Evolutionary conservation across 2,797 vertebrate species (phyloP).

Genomic region (Euthynnus affinis): DNA sequence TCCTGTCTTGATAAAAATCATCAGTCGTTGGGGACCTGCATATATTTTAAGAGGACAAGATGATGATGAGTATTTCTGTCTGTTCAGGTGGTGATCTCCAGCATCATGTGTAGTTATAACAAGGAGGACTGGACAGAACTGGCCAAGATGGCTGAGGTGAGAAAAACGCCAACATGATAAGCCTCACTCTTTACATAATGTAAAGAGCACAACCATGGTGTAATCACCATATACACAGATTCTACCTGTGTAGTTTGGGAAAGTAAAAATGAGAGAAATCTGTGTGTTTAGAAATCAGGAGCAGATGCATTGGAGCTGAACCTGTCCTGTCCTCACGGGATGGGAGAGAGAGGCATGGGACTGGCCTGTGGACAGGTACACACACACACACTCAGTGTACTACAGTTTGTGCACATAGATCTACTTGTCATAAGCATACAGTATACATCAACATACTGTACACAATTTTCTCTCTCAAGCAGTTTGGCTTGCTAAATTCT

Average conservation of each 20-base stretch:
- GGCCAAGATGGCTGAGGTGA: slow-evolving; percentile 77
- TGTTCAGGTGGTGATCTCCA: slow-evolving; percentile 79
- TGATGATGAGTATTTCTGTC: not conserved
- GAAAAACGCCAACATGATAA: not conserved
- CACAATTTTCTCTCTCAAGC: not conserved
- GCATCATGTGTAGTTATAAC: slow-evolving; percentile 82
- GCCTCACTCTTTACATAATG: not conserved
- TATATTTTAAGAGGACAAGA: not conserved
- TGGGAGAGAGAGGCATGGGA: slow-evolving; percentile 91
- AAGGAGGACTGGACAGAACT: slow-evolving; percentile 79
- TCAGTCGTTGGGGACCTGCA: too few relatives aligned
- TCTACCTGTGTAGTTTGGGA: not conserved
- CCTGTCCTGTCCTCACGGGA: slow-evolving; percentile 93
- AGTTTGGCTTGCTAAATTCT: not conserved
- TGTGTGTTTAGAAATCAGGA: slow-evolving; percentile 71
- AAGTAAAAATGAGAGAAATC: not conserved
- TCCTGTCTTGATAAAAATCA: too few relatives aligned
- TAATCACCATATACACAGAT: not conserved
- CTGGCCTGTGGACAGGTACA: slow-evolving; percentile 94
- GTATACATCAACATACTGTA: not conserved
- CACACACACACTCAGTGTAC: not conserved
- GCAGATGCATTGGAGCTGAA: slow-evolving; percentile 90
- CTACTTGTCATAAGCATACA: not conserved
- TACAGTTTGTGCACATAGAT: not conserved
- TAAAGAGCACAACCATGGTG: not conserved